Evolutionary conservation across 2,797 vertebrate genomes (phyloP).

Genomic region (Setipinna tenuifilis): DNA sequence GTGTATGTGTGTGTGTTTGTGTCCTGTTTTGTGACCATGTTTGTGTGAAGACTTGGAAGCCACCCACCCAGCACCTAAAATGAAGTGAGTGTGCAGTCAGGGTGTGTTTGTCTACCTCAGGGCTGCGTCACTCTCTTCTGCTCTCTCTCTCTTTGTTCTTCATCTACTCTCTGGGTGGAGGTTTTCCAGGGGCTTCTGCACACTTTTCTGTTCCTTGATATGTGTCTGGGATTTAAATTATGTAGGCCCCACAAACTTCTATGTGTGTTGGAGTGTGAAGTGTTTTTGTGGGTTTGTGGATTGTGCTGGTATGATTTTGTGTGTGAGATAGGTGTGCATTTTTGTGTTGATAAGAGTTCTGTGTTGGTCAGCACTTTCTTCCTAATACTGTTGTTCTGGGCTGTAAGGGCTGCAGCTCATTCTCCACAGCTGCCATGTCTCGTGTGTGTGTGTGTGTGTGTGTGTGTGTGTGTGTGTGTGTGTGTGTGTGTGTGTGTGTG

Average conservation of each 20-base stretch:
- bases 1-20: slow-evolving; percentile 3
- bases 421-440: slow-evolving; percentile 40
- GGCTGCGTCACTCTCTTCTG: background rate
- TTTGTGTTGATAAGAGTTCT: background rate
- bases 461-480: slow-evolving; percentile 30
- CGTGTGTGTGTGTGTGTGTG: slow-evolving; percentile 21
- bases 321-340: background rate
- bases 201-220: background rate
- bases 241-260: background rate
- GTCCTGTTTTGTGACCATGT: slow-evolving; percentile 6
- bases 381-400: background rate
- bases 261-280: background rate
- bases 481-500: slow-evolving; percentile 1
- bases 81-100: slow-evolving; percentile 15
- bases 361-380: background rate
- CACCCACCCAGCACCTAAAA: slow-evolving; percentile 21
- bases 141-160: background rate
- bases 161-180: background rate
- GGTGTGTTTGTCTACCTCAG: background rate
- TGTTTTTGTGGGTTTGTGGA: background rate
- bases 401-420: slow-evolving; percentile 10
- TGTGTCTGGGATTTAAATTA: background rate
- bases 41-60: slow-evolving; percentile 26
- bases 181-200: too few relatives aligned
- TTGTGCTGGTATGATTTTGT: background rate